Percentiles rank a stretch among this genome's conserved stretches.
Evolutionary conservation across 2,113 vertebrate species (phyloP).

Genomic region (Microcebus murinus): DNA sequence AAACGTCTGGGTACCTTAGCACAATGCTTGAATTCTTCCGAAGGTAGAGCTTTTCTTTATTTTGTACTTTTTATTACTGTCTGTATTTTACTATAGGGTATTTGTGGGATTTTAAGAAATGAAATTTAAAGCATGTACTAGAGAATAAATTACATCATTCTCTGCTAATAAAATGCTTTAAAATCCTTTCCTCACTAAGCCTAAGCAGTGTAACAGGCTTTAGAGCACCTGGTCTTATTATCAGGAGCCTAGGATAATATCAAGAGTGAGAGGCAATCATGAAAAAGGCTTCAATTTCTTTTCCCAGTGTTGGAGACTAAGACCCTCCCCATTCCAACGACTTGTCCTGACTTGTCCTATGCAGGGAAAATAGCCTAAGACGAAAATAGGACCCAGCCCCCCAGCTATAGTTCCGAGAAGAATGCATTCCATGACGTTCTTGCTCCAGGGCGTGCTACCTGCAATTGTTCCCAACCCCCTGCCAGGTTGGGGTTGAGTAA

Average conservation of each 20-base stretch:
- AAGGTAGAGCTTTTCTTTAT: background rate
- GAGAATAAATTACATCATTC: background rate
- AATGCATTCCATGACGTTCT: too few species aligned
- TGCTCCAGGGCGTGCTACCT: too few species aligned
- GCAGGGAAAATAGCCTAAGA: too few species aligned
- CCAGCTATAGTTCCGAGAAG: too few species aligned
- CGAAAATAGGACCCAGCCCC: too few species aligned
- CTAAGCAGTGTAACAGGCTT: background rate
- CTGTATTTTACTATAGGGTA: background rate
- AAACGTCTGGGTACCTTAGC: background rate
- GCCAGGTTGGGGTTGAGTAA: too few species aligned
- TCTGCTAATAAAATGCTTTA: background rate
- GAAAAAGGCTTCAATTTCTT: background rate
- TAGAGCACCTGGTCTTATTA: background rate
- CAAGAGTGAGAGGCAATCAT: background rate
- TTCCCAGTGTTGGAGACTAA: too few species aligned
- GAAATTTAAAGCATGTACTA: conserved; percentile 29
- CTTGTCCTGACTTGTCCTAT: too few species aligned
- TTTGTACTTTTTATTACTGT: background rate
- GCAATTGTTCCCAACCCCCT: too few species aligned
- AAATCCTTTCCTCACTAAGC: background rate
- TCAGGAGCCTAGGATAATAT: background rate
- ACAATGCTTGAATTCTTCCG: background rate
- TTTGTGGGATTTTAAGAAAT: background rate
- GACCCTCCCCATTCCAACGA: too few species aligned